A percentile compares a stretch with the other conserved stretches of the same genome.
Conservation (phyloP, 2,797 vertebrate genomes). For the Ceyx erithaca region DNA sequence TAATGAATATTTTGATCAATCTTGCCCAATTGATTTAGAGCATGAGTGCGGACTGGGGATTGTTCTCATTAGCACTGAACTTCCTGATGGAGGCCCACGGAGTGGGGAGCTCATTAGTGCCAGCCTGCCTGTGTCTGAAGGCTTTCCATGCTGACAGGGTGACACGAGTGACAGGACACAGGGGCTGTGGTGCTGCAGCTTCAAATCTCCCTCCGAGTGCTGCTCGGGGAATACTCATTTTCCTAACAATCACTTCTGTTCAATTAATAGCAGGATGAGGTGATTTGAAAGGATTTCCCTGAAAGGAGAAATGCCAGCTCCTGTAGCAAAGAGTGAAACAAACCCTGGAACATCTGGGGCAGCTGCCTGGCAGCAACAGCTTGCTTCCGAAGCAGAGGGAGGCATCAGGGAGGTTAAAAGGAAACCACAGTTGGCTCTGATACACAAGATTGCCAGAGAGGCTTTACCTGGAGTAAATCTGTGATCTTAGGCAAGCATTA, state of each 20-base stretch:
- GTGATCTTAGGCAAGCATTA: not conserved
- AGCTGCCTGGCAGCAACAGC: not conserved
- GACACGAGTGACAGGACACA: slow-evolving; percentile 32
- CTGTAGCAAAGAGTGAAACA: not conserved
- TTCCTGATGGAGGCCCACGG: slow-evolving; percentile 28
- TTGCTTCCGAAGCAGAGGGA: not conserved
- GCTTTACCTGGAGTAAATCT: not conserved
- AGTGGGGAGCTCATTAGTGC: slow-evolving; percentile 43
- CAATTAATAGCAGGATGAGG: slow-evolving; percentile 18
- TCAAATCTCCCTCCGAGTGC: slow-evolving; percentile 25
- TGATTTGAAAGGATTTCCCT: slow-evolving; percentile 12
- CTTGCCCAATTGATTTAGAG: slow-evolving; percentile 51
- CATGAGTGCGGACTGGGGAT: slow-evolving; percentile 14
- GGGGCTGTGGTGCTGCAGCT: not conserved
- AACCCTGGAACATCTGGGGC: not conserved
- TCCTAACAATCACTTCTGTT: slow-evolving; percentile 29
- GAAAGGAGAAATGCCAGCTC: not conserved
- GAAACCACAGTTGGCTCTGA: not conserved
- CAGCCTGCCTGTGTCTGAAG: slow-evolving; percentile 40
- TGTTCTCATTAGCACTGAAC: slow-evolving; percentile 62
- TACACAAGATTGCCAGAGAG: not conserved
- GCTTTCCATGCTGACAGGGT: slow-evolving; percentile 4
- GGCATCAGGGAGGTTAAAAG: not conserved
- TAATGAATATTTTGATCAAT: slow-evolving; percentile 62
- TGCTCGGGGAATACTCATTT: slow-evolving; percentile 61